Evolutionary conservation across 2,888 invertebrate genomes (phyloP).

Genomic region (Erannis defoliaria): DNA sequence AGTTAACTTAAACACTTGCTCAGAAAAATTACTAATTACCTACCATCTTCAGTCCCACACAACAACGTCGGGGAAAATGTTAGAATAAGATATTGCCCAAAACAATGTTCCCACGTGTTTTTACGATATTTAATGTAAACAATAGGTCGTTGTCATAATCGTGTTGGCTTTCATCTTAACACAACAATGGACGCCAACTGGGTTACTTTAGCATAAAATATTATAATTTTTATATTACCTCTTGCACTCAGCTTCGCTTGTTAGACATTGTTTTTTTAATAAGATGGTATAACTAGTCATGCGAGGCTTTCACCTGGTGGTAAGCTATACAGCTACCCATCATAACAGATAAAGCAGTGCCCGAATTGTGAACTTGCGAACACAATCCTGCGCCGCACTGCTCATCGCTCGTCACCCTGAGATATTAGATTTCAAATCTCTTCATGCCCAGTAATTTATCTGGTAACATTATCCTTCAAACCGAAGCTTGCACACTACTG

Average conservation of each 20-base stretch:
- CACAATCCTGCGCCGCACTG: too few species aligned
- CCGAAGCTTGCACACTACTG: too few species aligned
- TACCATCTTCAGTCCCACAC: neutral
- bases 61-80: neutral
- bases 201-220: conserved; percentile 47
- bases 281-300: too few species aligned
- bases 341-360: too few species aligned
- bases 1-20: too few species aligned
- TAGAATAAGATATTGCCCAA: conserved; percentile 43
- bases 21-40: neutral
- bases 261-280: neutral
- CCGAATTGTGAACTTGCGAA: too few species aligned
- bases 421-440: too few species aligned
- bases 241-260: neutral
- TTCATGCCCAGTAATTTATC: too few species aligned
- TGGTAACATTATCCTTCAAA: too few species aligned
- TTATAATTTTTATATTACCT: conserved; percentile 32
- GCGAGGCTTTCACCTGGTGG: too few species aligned
- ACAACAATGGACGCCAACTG: conserved; percentile 46
- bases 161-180: conserved; percentile 45
- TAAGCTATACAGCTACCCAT: too few species aligned
- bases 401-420: too few species aligned
- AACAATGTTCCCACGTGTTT: conserved; percentile 38
- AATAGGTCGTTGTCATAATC: conserved; percentile 45
- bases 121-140: conserved; percentile 40